Evolutionary conservation across 2,888 invertebrate genomes (phyloP).

Genomic region (Trissolcus brochymenae): DNA sequence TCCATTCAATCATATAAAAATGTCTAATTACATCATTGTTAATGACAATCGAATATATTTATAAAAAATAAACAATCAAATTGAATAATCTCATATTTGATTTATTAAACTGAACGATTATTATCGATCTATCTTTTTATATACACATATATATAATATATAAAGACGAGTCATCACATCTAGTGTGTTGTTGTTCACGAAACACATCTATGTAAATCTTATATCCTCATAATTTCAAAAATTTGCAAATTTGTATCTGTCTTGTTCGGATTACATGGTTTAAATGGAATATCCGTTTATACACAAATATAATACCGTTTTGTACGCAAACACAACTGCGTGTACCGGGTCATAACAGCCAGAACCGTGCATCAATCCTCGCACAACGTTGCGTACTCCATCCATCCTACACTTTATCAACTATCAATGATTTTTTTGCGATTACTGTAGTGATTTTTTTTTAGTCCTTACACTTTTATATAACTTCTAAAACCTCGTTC

Average conservation of each 20-base stretch:
- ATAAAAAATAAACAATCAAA: background rate
- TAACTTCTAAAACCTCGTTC: constrained; percentile 31
- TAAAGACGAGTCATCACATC: constrained; percentile 52
- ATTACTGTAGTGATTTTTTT: constrained; percentile 35
- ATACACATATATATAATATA: constrained; percentile 41
- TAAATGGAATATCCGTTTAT: constrained; percentile 14
- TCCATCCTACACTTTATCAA: constrained; percentile 28
- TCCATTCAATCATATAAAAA: background rate
- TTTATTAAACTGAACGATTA: background rate
- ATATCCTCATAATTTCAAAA: constrained; percentile 49
- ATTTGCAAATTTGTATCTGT: constrained; percentile 24
- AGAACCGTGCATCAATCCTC: constrained; percentile 53
- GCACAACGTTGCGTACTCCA: constrained; percentile 39
- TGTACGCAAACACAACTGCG: constrained; percentile 36
- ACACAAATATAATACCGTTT: constrained; percentile 24
- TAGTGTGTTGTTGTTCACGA: constrained; percentile 45
- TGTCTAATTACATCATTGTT: background rate
- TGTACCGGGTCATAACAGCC: constrained; percentile 51
- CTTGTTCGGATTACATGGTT: constrained; percentile 10
- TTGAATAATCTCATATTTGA: background rate
- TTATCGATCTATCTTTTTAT: constrained; percentile 49
- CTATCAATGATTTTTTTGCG: constrained; percentile 45
- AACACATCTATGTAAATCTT: constrained; percentile 56
- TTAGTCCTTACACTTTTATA: constrained; percentile 14
- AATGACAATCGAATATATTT: background rate